Percentiles rank a stretch among this genome's conserved stretches.
phyloP scores from a whole-genome alignment of 2,113 vertebrate species.

The Anthoscopus minutus region DNA sequence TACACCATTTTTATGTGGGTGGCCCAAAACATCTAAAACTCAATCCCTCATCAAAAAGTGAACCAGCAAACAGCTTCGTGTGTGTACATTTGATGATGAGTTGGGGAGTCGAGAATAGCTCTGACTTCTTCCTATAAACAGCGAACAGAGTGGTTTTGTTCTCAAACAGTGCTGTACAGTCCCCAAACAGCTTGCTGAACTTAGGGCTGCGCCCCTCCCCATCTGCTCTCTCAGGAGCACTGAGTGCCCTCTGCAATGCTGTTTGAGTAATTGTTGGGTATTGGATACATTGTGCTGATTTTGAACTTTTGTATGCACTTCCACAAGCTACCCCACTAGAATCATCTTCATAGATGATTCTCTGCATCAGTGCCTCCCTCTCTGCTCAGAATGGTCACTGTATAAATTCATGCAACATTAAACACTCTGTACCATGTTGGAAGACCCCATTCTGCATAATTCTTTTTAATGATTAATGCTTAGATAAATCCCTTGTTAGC shows the following conservation, averaged over 20 bases:
- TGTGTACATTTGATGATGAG: neutral
- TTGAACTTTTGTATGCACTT: neutral
- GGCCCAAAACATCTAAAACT: neutral
- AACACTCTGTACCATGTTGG: neutral
- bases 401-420: conserved; percentile 31
- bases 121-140: conserved; percentile 1
- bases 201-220: neutral
- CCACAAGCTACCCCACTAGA: neutral
- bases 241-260: neutral
- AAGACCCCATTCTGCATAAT: neutral
- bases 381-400: neutral
- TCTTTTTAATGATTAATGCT: neutral
- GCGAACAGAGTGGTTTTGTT: conserved; percentile 53
- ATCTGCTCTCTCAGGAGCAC: neutral
- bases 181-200: neutral
- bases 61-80: neutral
- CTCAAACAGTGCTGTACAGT: conserved; percentile 27
- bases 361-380: neutral
- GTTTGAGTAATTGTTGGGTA: neutral
- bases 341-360: neutral
- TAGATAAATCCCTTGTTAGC: conserved; percentile 22
- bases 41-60: neutral
- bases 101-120: neutral
- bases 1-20: neutral
- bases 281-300: neutral